Evolutionary conservation across 2,113 vertebrate species (phyloP).

Genomic region (Stercorarius parasiticus): DNA sequence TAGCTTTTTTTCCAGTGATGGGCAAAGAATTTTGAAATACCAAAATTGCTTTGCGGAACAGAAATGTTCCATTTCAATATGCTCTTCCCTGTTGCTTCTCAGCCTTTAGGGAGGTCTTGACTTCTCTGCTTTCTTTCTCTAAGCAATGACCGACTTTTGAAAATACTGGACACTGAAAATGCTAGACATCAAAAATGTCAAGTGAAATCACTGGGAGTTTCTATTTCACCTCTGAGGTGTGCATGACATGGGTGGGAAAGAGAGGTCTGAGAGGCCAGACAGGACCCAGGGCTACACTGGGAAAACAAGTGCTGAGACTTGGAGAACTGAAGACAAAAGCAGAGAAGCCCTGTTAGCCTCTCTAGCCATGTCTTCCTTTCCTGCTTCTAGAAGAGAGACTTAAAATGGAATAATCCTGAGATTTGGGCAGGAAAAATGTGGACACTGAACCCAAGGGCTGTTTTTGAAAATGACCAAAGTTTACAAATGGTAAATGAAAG

Average conservation of each 20-base stretch:
- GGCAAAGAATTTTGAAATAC: not conserved
- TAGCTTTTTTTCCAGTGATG: not conserved
- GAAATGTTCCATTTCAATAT: not conserved
- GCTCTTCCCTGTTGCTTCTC: not conserved
- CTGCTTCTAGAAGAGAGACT: not conserved
- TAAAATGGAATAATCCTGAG: not conserved
- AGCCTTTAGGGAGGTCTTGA: not conserved
- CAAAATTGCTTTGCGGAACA: not conserved
- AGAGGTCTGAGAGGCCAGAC: not conserved
- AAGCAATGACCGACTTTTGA: not conserved
- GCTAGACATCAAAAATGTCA: not conserved
- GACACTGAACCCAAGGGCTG: not conserved
- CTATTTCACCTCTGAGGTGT: not conserved
- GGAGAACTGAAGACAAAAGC: not conserved
- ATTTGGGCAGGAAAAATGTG: not conserved
- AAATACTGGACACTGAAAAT: not conserved
- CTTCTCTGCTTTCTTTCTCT: not conserved
- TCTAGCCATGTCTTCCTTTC: not conserved
- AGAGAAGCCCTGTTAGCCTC: not conserved
- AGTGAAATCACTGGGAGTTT: not conserved
- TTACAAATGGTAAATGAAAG: not conserved
- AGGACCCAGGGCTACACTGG: not conserved
- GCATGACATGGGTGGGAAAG: accelerated
- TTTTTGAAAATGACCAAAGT: not conserved
- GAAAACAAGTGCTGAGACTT: not conserved